Base-by-base conservation (phyloP, 2,113 vertebrate species). In the Butastur rufipennis region DNA sequence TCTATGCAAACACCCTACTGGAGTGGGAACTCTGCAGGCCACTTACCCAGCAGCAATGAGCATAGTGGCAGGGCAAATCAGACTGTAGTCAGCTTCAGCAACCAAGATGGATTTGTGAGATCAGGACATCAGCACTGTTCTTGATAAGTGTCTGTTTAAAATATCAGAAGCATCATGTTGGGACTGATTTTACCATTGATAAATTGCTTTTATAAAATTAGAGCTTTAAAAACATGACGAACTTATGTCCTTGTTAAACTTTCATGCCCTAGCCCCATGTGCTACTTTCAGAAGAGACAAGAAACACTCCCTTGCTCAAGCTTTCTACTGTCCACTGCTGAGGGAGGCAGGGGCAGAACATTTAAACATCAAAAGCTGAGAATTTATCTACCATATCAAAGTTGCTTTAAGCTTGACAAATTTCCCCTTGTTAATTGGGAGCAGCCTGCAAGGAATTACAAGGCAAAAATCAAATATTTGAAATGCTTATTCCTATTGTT, bases 401-500 rank as follows among this genome's bases (percentile, higher is more conserved):
- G 78, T 75, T 5, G 1, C 52, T 94, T 88, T 65, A 83, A 32
- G 62, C 50, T 77, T 80, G 38, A 90, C 42, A 88, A 90, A 96
- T 88, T 96, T 89, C 70, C 81, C 67, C 66, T 86, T 94, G 45
- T 82, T 93, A 89, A 94, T 36, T 84, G 27, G 72, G 59, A 95
- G 70, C 83, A 94, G 65, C 55, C 93, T 88, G 75, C 71, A 61
- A 94, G 38, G 87, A 93, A 89, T 94, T 97, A 89, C 58, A 94
- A 87, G 59, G 50, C 70, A 92, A 97, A 97, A 97, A 86, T 91
- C 93, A 95, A 93, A 97, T 96, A 95, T 91, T 96, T 95, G 83
- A 94, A 92, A 95, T 93, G 59, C 38, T 88, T 91, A 55, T 95
- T 94, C n/a, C 29, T 79, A 58, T 97, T 93, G 91, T 95, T 80